Evolutionary conservation across 2,888 invertebrate genomes (phyloP), one percentile per base, ranked within the genome.

Genomic region (Odiellus spinosus): DNA sequence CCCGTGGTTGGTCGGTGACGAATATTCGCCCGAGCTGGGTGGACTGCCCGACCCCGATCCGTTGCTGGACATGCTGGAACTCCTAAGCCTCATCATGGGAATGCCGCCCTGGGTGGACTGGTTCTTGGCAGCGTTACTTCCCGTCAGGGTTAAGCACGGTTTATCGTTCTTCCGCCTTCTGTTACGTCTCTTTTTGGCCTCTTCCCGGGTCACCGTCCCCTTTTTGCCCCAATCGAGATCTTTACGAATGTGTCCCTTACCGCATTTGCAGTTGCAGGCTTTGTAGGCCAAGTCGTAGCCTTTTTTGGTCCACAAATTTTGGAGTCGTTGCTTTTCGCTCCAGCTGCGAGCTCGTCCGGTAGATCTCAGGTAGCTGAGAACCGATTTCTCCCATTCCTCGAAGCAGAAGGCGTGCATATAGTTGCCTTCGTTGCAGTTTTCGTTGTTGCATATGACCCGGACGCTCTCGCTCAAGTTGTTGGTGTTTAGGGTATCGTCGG

Each of bases 341-440:
- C 93, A 93, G 56, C 84, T 85, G 18, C 91, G 74, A 3, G 91
- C 90, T 33, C 91, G 72, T 43, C 90, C 88, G 69, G 86, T 86
- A 33, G 84, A 81, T 66, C 88, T 85, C 51, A 95, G 73, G 63
- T 85, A 87, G 45, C 82, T 80, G 56, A 93, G 73, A 48, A 93
- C 83, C 34, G 80, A 76, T 65, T 80, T 80, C 69, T 95, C 91
- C 88, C 90, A 95, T 59, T 80, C 76, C 57, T 88, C 86, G 71
- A 93, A 93, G 69, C 93, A 95, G 66, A 84, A 85, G 58, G 82
- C 78, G 73, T 95, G 95, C 93, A 95, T 93, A 65, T 81, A 90
- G 65, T 82, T 79, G 53, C 91, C 88, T 61, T 76, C 75, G 53
- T 75, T 73, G 71, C 95, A 95, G 62, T 78, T 76, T 64, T 90